Base-by-base conservation (phyloP, 2,113 vertebrate species). In the Microtus montanus region DNA sequence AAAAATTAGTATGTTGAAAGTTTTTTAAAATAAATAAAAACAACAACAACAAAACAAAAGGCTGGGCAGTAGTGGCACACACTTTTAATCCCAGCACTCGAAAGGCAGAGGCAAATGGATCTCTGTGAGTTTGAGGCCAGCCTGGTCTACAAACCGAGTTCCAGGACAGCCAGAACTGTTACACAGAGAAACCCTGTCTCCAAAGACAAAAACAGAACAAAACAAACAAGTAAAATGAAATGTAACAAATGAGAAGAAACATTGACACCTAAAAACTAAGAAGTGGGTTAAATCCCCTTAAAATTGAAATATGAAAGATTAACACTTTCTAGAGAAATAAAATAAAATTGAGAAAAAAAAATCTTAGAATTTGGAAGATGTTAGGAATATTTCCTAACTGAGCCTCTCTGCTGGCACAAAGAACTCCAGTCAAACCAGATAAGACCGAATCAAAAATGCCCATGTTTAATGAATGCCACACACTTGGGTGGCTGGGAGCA, bases 291-390 rank as follows among this genome's bases (percentile, higher is more conserved):
- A 52, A 58, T 90, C 41, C 20, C 41, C 68, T 70, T n/a, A 92
- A 93, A 93, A 61, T 90, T 77, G 7, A 91, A 26, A 92, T 66
- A 12, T 87, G 64, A 83, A 89, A 90, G 12, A 68, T 90, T 83
- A 82, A 87, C 15, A 47, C 28, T 83, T 52, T 54, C 54, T 79
- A 17, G 90, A 74, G n/a, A 58, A 78, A 54, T 64, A 44, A 85
- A 85, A 64, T 15, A 44, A 84, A 84, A 66, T 17, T 64, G 64
- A 47, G 30, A 1, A 85, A 85, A 63, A 66, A 66, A 85, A 84
- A 52, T 84, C 28, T 52, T 93, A 54, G 52, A 41, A 93, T 75
- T 93, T 86, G n/a, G 30, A 96, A 58, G 54, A 58, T 20, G 54
- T 58, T 58, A 58, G 54, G 17, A 58, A 58, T 58, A 58, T 58